These are phyloP conservation scores for Hippocampus zosterae DNA, from an alignment of 2,113 vertebrate species.

Conservation along the genomic window DNA sequence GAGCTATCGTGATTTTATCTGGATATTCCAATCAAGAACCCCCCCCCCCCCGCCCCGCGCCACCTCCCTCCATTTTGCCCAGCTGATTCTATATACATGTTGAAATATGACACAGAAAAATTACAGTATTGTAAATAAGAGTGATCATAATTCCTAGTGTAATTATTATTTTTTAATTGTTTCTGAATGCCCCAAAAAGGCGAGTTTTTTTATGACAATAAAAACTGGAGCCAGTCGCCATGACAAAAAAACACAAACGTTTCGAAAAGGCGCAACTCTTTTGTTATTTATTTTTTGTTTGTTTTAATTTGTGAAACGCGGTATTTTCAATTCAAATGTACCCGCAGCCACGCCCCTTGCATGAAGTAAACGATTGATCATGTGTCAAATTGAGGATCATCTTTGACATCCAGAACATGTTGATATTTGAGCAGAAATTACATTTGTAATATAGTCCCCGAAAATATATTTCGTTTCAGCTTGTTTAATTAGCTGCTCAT, in stretches of 20 bases:
- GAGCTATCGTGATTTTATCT: constrained; percentile 66
- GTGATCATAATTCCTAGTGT: not conserved
- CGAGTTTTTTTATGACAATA: not conserved
- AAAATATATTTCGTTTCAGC: not conserved
- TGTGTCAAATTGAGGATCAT: not conserved
- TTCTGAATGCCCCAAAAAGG: not conserved
- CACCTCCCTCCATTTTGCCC: not conserved
- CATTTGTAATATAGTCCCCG: not conserved
- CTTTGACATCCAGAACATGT: not conserved
- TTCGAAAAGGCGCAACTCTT: not conserved
- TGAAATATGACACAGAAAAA: not conserved
- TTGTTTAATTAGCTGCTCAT: not conserved
- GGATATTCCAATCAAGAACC: constrained; percentile 35
- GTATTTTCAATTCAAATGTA: not conserved
- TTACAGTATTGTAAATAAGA: not conserved
- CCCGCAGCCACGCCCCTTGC: not conserved
- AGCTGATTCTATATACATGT: constrained; percentile 38
- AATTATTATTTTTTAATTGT: not conserved
- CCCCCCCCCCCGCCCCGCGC: not conserved
- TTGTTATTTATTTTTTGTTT: not conserved
- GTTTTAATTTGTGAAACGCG: not conserved
- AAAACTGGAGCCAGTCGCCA: not conserved
- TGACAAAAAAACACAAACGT: not conserved
- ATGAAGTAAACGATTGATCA: not conserved
- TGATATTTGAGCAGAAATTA: not conserved